Percentiles rank a stretch among this genome's conserved stretches.
Conservation (phyloP, 2,888 invertebrate genomes). For the Drosophila colorata region DNA sequence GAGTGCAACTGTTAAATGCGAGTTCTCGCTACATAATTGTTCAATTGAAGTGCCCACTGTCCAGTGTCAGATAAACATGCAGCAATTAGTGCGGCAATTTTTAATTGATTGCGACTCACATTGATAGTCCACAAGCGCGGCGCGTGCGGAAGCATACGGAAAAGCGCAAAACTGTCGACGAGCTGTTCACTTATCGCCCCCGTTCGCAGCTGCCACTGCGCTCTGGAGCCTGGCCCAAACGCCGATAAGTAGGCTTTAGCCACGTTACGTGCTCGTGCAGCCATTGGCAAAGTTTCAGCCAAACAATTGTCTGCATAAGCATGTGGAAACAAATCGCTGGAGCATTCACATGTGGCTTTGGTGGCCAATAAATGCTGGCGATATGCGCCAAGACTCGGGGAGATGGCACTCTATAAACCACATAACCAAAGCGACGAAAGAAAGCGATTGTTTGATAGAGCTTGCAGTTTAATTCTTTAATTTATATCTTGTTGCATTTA, state of each 20-base stretch:
- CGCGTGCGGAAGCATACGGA: slow-evolving; percentile 56
- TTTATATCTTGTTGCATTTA: not conserved
- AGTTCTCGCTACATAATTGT: slow-evolving; percentile 56
- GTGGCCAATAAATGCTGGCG: slow-evolving; percentile 6
- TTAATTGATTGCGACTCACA: slow-evolving; percentile 65
- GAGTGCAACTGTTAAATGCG: slow-evolving; percentile 62
- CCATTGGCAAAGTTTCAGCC: slow-evolving; percentile 10
- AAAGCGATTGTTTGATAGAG: not conserved
- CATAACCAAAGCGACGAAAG: too few relatives aligned
- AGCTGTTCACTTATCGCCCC: slow-evolving; percentile 36
- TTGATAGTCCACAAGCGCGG: slow-evolving; percentile 19
- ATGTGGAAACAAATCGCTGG: slow-evolving; percentile 2
- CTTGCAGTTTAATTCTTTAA: not conserved
- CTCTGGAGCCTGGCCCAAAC: slow-evolving; percentile 23
- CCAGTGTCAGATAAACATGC: slow-evolving; percentile 50
- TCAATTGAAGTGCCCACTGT: slow-evolving; percentile 61
- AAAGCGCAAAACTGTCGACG: slow-evolving; percentile 21
- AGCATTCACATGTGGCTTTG: not conserved
- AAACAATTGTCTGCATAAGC: slow-evolving; percentile 6
- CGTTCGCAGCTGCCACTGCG: slow-evolving; percentile 13
- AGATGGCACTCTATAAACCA: not conserved
- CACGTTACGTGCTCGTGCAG: slow-evolving; percentile 44
- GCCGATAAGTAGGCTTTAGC: slow-evolving; percentile 54
- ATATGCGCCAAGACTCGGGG: slow-evolving; percentile 5
- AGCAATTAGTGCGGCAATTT: slow-evolving; percentile 68